These are phyloP conservation scores for Nannospalax galili DNA, from an alignment of 2,113 vertebrate species.

Conservation along the genomic window DNA sequence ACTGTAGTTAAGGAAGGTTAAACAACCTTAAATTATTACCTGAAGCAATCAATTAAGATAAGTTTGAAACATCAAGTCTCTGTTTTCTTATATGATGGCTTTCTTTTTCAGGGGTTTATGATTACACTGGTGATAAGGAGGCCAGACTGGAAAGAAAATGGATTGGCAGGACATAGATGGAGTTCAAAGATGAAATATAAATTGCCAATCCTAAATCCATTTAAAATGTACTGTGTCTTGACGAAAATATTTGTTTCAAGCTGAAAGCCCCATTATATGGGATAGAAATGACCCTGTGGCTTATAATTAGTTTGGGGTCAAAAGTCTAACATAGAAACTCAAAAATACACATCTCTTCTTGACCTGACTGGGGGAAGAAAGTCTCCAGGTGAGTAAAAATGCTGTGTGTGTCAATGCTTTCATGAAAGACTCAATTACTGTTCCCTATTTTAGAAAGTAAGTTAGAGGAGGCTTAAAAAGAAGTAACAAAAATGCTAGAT, in stretches of 20 bases:
- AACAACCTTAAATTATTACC: slow-evolving; percentile 49
- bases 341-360: slow-evolving; percentile 40
- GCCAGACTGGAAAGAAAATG: neutral
- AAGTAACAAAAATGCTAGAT: slow-evolving; percentile 67
- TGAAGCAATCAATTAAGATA: slow-evolving; percentile 52
- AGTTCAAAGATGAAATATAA: slow-evolving; percentile 59
- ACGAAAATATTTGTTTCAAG: slow-evolving; percentile 42
- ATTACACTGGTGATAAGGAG: slow-evolving; percentile 54
- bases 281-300: neutral
- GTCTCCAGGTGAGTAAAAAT: slow-evolving; percentile 67
- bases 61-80: slow-evolving; percentile 51
- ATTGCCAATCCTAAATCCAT: slow-evolving; percentile 3
- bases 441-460: slow-evolving; percentile 59
- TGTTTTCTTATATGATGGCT: slow-evolving; percentile 22
- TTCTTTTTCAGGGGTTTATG: slow-evolving; percentile 56
- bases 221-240: slow-evolving; percentile 54
- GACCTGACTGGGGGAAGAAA: slow-evolving; percentile 56
- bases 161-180: neutral
- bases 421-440: slow-evolving; percentile 69
- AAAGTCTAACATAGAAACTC: slow-evolving; percentile 53
- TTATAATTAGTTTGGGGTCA: slow-evolving; percentile 49
- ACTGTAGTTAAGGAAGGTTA: slow-evolving; percentile 19
- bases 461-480: slow-evolving; percentile 54
- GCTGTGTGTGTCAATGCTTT: slow-evolving; percentile 66
- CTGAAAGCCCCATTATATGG: slow-evolving; percentile 52